Conservation (phyloP, 2,113 vertebrate species). For the Sapayoa aenigma region DNA sequence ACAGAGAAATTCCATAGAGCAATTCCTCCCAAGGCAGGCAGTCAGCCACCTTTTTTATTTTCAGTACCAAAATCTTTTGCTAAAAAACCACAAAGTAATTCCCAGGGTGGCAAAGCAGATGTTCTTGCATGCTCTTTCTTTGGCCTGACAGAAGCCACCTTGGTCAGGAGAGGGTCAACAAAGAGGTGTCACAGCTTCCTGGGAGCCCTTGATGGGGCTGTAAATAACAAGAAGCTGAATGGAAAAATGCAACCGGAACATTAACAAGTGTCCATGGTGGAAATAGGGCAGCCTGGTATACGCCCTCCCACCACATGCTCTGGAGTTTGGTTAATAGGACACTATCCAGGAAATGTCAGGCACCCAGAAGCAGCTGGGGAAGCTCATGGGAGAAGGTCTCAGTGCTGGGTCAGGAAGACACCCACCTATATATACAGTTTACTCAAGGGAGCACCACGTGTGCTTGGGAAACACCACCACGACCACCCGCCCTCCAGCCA, state of each 20-base stretch:
- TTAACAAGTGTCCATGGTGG: neutral
- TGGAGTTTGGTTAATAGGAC: neutral
- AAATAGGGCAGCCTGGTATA: neutral
- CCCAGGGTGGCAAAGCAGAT: neutral
- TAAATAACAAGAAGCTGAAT: neutral
- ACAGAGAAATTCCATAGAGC: neutral
- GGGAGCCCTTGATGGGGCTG: neutral
- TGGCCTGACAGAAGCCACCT: neutral
- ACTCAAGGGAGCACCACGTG: fast-evolving
- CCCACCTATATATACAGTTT: too few relatives aligned
- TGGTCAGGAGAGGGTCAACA: neutral
- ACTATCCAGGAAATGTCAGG: neutral
- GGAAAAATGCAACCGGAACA: neutral
- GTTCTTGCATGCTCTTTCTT: neutral
- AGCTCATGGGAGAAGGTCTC: neutral
- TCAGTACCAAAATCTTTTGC: neutral
- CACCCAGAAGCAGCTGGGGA: neutral
- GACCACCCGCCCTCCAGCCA: neutral
- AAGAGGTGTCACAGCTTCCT: neutral
- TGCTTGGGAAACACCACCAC: fast-evolving
- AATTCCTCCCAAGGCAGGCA: neutral
- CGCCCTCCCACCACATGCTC: neutral
- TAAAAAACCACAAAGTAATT: neutral
- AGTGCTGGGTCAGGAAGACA: neutral
- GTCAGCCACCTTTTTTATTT: neutral